Base-by-base conservation (phyloP, 2,888 invertebrate genomes). In the Phyto melanocephala region DNA sequence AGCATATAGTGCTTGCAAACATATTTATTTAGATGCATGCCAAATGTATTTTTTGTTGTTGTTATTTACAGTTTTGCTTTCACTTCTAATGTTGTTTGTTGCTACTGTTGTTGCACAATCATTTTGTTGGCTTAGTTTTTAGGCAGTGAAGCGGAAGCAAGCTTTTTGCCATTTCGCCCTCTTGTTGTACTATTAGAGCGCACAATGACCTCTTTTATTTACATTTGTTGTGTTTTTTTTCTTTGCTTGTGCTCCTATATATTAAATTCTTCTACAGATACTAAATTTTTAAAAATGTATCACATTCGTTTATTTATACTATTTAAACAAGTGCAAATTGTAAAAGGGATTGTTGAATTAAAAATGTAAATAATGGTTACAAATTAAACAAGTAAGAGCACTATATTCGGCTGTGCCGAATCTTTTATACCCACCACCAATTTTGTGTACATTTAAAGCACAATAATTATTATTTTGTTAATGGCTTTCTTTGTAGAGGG, bases 131-230 rank as follows among this genome's bases (percentile, higher is more conserved):
- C 75, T 70, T 65, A 67, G 70, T 60, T 75, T 54, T n/a, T 17
- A 76, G 76, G 60, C 74, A 79, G 58, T 70, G 72, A 81, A 81
- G 74, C 67, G 76, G 79, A 85, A 81, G 78, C 52, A 62, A 68
- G 70, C 65, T 68, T 84, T 76, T 78, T 80, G 67, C 71, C 71
- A 78, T 75, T 62, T 75, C 75, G 70, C 78, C 72, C 79, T 74
- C 58, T 74, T 75, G 62, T 72, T 65, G 62, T 72, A 42, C 67
- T 56, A 65, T 71, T 65, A 76, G 76, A 71, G 80, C 72, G 84
- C 83, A 81, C 85, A 80, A 80, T 85, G 85, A 85, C 85, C 85
- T 85, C 81, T 76, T 84, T 83, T 80, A 62, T 78, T 50, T 37
- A 42, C 15, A 42, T 15, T 35, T 67, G 22, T 74, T 67, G 67